phyloP scores from a whole-genome alignment of 2,888 invertebrate genomes.

The Hyalella azteca region DNA sequence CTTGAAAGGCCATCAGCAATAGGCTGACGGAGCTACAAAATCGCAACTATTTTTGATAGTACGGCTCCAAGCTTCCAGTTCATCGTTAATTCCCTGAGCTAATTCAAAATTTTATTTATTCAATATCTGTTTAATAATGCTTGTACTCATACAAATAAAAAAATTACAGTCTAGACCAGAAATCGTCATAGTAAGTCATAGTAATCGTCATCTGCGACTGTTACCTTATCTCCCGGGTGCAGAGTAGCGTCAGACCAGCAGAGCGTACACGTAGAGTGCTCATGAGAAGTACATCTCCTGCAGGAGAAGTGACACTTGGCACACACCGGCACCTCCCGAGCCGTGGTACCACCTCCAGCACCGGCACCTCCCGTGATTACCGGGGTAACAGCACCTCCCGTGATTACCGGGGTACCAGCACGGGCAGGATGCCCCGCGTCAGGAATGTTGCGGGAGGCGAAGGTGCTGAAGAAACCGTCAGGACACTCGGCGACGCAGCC shows the following conservation, averaged over 20 bases:
- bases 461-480: background rate
- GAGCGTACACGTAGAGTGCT: background rate
- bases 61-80: too few relatives aligned
- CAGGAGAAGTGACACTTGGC: background rate
- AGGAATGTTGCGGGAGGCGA: background rate
- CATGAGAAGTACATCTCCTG: background rate
- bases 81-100: too few relatives aligned
- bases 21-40: too few relatives aligned
- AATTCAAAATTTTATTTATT: too few relatives aligned
- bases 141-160: too few relatives aligned
- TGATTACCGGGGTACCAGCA: background rate
- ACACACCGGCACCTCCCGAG: background rate
- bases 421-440: background rate
- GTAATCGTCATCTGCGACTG: too few relatives aligned
- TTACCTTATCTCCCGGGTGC: background rate
- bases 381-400: conserved; percentile 6
- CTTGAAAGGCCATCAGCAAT: too few relatives aligned
- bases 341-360: background rate
- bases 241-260: conserved; percentile 13
- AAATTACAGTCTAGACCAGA: too few relatives aligned
- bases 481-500: background rate
- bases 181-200: too few relatives aligned
- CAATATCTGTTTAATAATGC: too few relatives aligned
- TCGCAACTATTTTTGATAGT: too few relatives aligned
- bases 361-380: background rate